Evolutionary conservation across 2,888 invertebrate species (phyloP).

Genomic region (Automeris io): DNA sequence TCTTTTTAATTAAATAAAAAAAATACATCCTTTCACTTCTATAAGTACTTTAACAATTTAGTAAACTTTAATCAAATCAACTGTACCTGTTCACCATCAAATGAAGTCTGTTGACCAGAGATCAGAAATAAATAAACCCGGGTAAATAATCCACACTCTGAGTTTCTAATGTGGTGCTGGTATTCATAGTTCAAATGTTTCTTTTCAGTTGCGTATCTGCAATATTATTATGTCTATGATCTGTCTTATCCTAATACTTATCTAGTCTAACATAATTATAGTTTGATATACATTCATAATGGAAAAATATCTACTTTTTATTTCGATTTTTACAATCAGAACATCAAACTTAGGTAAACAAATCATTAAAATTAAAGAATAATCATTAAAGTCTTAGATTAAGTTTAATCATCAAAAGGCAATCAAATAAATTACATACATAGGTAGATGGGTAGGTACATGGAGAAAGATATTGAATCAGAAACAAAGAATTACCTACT

Average conservation of each 20-base stretch:
- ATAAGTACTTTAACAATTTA: conserved; percentile 74
- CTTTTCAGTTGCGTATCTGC: conserved; percentile 5
- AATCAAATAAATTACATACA: conserved; percentile 33
- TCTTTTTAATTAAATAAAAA: conserved; percentile 72
- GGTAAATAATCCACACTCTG: conserved; percentile 17
- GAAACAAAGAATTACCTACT: conserved; percentile 23
- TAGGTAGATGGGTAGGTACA: conserved; percentile 11
- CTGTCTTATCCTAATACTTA: conserved; percentile 40
- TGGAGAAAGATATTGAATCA: conserved; percentile 18
- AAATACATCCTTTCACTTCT: conserved; percentile 72
- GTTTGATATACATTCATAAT: conserved; percentile 62
- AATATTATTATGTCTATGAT: conserved; percentile 29
- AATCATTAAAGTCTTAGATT: conserved; percentile 30
- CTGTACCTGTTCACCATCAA: too few species aligned
- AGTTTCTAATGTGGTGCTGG: conserved; percentile 14
- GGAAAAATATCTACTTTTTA: conserved; percentile 47
- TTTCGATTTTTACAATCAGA: conserved; percentile 50
- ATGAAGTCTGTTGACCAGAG: conserved; percentile 64
- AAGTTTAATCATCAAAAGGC: conserved; percentile 26
- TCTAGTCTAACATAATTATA: conserved; percentile 48
- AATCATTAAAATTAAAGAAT: conserved; percentile 41
- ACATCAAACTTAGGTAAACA: conserved; percentile 37
- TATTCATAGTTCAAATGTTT: conserved; percentile 8
- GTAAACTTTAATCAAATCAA: conserved; percentile 72
- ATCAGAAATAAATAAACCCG: conserved; percentile 61